A percentile compares a stretch with the other conserved stretches of the same genome.
These are phyloP conservation scores for Catalaphyllia jardinei DNA, from an alignment of 64 coral and sea anemone genomes.

Conservation along the genomic window DNA sequence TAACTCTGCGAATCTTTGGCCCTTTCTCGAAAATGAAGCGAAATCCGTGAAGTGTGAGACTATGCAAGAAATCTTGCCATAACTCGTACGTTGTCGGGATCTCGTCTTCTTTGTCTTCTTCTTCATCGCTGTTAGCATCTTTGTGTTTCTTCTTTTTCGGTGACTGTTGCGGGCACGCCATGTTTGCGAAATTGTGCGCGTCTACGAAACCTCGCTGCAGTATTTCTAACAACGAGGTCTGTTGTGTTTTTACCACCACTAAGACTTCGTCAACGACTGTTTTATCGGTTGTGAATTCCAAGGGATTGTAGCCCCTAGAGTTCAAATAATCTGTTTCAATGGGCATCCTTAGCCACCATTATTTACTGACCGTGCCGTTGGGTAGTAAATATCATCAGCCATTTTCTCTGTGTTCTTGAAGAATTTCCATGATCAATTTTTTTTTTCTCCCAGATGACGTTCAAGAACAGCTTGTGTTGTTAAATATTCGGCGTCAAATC, in stretches of 20 bases:
- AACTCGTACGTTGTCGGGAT: conserved; percentile 55
- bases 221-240: conserved; percentile 20
- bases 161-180: conserved; percentile 24
- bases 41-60: conserved; percentile 95
- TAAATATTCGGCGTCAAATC: not conserved
- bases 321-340: conserved; percentile 21
- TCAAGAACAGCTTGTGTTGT: not conserved
- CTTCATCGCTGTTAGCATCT: not conserved
- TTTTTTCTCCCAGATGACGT: not conserved
- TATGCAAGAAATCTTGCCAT: conserved; percentile 95
- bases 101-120: conserved; percentile 45
- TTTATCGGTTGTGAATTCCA: conserved; percentile 5
- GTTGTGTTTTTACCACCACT: conserved; percentile 17
- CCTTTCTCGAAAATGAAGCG: conserved; percentile 94
- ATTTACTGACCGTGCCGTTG: not conserved
- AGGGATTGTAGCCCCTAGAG: conserved; percentile 29
- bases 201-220: conserved; percentile 18
- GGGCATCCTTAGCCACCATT: conserved; percentile 32
- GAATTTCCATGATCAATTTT: not conserved
- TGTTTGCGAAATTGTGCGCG: not conserved
- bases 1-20: conserved; percentile 74
- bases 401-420: conserved; percentile 8
- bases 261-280: conserved; percentile 9
- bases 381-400: conserved; percentile 3
- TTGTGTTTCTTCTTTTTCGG: conserved; percentile 44